These are phyloP conservation scores for Nasonia vitripennis DNA, from an alignment of 1,140 invertebrate genomes.

Conservation along the genomic window DNA sequence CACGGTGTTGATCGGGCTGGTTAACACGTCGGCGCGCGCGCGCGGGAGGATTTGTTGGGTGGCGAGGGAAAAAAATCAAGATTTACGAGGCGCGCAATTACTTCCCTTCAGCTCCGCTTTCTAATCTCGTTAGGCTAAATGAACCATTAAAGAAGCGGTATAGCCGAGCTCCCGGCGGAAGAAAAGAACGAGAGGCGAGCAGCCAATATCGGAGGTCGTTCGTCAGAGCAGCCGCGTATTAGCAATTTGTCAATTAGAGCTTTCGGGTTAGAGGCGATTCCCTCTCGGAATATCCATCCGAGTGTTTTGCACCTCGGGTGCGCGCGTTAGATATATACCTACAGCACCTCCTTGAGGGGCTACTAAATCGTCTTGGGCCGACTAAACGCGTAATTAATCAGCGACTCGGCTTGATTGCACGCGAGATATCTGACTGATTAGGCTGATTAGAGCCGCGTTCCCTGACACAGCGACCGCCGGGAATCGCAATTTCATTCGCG, in stretches of 20 bases:
- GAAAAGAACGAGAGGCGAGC: not conserved
- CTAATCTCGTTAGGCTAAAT: slow-evolving; percentile 45
- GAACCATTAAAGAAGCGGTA: slow-evolving; percentile 32
- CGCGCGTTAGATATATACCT: not conserved
- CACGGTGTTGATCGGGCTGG: not conserved
- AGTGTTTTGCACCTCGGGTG: slow-evolving; percentile 9
- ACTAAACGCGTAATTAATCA: slow-evolving; percentile 33
- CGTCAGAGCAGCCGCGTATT: slow-evolving; percentile 34
- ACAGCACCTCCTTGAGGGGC: not conserved
- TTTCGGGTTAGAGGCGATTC: not conserved
- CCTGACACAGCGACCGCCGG: not conserved
- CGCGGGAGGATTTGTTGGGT: not conserved
- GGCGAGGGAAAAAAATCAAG: not conserved
- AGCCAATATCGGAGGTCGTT: not conserved
- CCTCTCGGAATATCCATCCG: not conserved
- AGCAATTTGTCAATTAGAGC: slow-evolving; percentile 40
- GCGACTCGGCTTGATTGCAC: not conserved
- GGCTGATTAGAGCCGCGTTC: slow-evolving; percentile 13
- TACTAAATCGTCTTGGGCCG: not conserved
- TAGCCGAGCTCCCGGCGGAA: too few relatives aligned
- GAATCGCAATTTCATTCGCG: slow-evolving; percentile 14
- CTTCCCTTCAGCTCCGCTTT: not conserved
- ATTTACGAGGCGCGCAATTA: not conserved
- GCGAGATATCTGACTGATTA: slow-evolving; percentile 20
- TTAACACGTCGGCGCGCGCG: not conserved